Evolutionary conservation across 2,113 vertebrate genomes (phyloP).

Genomic region (Struthidea cinerea): DNA sequence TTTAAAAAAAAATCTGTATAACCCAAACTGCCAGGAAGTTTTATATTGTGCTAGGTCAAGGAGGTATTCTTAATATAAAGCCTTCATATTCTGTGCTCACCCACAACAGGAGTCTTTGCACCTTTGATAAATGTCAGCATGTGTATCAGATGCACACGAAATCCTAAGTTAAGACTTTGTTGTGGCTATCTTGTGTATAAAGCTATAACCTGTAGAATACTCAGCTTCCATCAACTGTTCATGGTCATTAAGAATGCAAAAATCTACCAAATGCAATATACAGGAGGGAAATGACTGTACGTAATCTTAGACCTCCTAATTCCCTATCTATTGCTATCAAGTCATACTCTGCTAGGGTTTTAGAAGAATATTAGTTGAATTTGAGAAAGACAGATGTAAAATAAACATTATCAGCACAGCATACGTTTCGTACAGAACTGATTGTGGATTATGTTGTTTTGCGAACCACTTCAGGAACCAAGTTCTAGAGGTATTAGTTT

Average conservation of each 20-base stretch:
- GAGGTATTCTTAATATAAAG: background rate
- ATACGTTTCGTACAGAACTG: background rate
- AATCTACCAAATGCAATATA: background rate
- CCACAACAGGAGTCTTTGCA: background rate
- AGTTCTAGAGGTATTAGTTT: background rate
- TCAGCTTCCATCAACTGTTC: background rate
- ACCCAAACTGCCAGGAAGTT: background rate
- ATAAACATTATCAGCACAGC: background rate
- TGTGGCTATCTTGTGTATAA: background rate
- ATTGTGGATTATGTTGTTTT: background rate
- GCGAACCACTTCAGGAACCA: background rate
- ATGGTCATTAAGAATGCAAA: background rate
- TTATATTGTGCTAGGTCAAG: background rate
- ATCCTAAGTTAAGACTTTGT: background rate
- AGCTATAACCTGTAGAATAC: background rate
- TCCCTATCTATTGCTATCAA: background rate
- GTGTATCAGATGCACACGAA: background rate
- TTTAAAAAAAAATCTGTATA: rapidly evolving
- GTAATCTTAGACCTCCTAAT: background rate
- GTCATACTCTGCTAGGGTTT: background rate
- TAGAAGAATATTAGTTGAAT: background rate
- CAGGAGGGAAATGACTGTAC: background rate
- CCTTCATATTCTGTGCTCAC: background rate
- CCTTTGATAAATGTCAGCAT: background rate
- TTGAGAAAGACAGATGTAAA: background rate